Evolutionary conservation across 1,140 invertebrate species (phyloP).

Genomic region (Lepidurus couesii): DNA sequence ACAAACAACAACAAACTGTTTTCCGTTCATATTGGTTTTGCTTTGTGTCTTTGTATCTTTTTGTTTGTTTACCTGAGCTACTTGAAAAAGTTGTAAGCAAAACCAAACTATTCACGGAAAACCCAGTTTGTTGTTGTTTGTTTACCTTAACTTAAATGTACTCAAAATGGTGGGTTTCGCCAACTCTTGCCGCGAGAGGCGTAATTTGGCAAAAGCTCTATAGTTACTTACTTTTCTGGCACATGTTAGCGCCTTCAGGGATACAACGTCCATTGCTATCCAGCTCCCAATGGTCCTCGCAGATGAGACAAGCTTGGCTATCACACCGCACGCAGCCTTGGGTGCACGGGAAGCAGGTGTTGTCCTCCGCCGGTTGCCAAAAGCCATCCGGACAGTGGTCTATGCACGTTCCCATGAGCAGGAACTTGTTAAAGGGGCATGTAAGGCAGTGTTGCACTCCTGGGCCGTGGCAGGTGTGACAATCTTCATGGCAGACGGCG

Average conservation of each 20-base stretch:
- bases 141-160: no score
- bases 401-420: conserved; percentile 33
- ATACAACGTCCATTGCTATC: conserved; percentile 36
- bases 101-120: no score
- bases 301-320: conserved; percentile 23
- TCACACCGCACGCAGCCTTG: conserved; percentile 27
- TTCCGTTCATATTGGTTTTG: no score
- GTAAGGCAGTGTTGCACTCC: conserved; percentile 36
- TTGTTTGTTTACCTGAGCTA: no score
- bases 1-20: no score
- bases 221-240: conserved; percentile 29
- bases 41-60: no score
- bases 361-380: not conserved
- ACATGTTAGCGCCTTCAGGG: conserved; percentile 33
- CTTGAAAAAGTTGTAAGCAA: no score
- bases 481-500: conserved; percentile 42
- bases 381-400: conserved; percentile 31
- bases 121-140: no score
- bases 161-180: no score
- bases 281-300: conserved; percentile 29
- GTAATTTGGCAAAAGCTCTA: no score
- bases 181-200: no score
- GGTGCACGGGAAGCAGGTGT: conserved; percentile 27
- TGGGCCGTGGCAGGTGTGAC: conserved; percentile 41
- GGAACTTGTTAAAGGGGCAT: conserved; percentile 27